phyloP scores from a whole-genome alignment of 2,113 vertebrate genomes.

The Labeo catla region DNA sequence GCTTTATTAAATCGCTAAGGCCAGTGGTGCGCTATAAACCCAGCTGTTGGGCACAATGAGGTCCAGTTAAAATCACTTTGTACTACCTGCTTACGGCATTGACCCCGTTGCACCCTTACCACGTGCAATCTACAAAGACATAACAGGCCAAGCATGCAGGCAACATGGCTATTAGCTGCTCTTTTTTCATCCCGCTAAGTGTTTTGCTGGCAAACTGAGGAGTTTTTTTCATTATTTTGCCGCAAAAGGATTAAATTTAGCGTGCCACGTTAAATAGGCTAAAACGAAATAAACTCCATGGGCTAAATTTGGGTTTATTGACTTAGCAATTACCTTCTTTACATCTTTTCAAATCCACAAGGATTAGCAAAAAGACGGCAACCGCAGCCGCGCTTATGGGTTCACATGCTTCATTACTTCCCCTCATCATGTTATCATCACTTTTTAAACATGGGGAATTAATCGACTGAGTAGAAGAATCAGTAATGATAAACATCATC shows the following conservation, averaged over 20 bases:
- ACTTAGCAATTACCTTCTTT: constrained; percentile 55
- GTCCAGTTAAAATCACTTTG: constrained; percentile 57
- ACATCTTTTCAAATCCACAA: constrained; percentile 53
- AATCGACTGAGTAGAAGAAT: constrained; percentile 10
- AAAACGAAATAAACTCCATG: constrained; percentile 56
- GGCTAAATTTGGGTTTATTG: constrained; percentile 50
- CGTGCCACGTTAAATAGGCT: constrained; percentile 48
- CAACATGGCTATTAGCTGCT: constrained; percentile 56
- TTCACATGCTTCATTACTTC: constrained; percentile 8
- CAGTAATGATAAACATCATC: not conserved
- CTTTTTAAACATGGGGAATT: constrained; percentile 13
- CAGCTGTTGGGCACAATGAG: constrained; percentile 67
- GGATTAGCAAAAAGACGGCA: constrained; percentile 13
- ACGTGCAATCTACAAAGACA: constrained; percentile 69
- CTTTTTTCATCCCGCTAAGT: constrained; percentile 67
- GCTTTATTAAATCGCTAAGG: constrained; percentile 64
- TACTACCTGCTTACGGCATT: constrained; percentile 63
- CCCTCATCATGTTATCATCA: not conserved
- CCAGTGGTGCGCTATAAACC: constrained; percentile 57
- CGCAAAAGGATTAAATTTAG: constrained; percentile 62
- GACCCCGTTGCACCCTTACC: constrained; percentile 65
- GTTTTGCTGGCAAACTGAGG: constrained; percentile 65
- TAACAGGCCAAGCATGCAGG: constrained; percentile 63
- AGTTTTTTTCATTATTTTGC: constrained; percentile 53
- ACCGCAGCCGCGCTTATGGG: not conserved